Evolutionary conservation across 2,113 vertebrate genomes (phyloP), one percentile per base, ranked within the genome.

Genomic region (Pelobates fuscus): DNA sequence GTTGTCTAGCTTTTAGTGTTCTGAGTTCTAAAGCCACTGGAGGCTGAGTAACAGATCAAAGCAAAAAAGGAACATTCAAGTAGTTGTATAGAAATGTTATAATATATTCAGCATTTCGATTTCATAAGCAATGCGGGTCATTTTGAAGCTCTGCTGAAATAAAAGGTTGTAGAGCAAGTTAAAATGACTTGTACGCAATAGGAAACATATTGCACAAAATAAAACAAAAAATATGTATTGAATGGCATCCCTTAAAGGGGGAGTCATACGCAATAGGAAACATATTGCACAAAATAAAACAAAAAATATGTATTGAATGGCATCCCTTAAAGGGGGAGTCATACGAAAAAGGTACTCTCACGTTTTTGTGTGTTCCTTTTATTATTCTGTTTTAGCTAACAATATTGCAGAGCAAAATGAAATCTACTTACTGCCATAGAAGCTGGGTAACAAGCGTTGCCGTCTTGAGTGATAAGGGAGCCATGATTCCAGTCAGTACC

Each of bases 1-100:
- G 72, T 67, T 67, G 25, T 76, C 63, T 32, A 46, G 72, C 72
- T 76, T 58, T 76, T 67, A 67, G 54, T 67, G 64, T 21, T 44
- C 49, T 18, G 62, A 30, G 23, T 37, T 66, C 23, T 74, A 44
- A 44, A 74, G 52, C 63, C 72, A 76, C 72, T 76, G 54, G 72
- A 67, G 72, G 72, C 72, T 67, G n/a, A 43, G 23, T 59, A 44
- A 46, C 12, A 76, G 32, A 76, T 76, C 52, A 76, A 67, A 76
- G 72, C 7, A 21, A 20, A 41, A n/a, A 26, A 66, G 32, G 32
- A 49, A 32, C 25, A 17, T n/a, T 63, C 26, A 5, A 63, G 54
- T 49, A 30, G 49, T 57, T 57, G 27, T 64, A 46, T 29, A 67
- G 32, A 30, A 76, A 67, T 46, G 71, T 43, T 60, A 37, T 46